Evolutionary conservation across 2,888 invertebrate genomes (phyloP), one percentile per base, ranked within the genome.

Genomic region (Spialia ferax): DNA sequence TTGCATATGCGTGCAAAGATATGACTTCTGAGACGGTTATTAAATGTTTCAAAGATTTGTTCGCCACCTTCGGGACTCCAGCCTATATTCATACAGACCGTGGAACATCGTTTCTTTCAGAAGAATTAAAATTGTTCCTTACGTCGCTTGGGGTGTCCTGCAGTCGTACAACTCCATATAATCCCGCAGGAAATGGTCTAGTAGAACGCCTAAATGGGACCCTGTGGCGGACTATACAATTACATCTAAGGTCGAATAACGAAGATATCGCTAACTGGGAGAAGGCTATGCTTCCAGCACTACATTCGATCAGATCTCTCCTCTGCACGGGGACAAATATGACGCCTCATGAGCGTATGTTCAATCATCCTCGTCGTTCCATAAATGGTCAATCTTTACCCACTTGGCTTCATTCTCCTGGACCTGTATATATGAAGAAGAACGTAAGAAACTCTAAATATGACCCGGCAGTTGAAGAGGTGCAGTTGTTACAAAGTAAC

Each of bases 31-130:
- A 15, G 13, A 52, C 50, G 1, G 13, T 52, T 22, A 52, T 52
- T 6, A 22, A 22, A 23, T 52, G 50, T 23, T 23, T 52, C 6
- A 52, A 52, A n/a, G 50, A 52, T 22, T 23, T 52, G 11, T 52
- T 52, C 7, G 22, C 20, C n/a, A 52, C 50, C 6, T 52, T 52
- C 7, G 50, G 50, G 15, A 45, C 42, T 18, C 42, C 42, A 15
- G 42, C 42, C 50, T 52, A 52, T 52, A 52, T 52, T 13, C 50
- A 52, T 52, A 22, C 50, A 22, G 50, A 52, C n/a, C 20, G 50
- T 22, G 50, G 50, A 13, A 52, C 22, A 13, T 52, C 50, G 4
- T 52, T 52, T 52, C 23, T 52, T 11, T 52, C 50, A 13, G 50
- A 52, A n/a, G 50, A 52, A 23, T 22, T 52, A 23, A 52, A 52